These are phyloP conservation scores for Triops longicaudatus DNA, from an alignment of 1,140 invertebrate genomes.

Conservation along the genomic window DNA sequence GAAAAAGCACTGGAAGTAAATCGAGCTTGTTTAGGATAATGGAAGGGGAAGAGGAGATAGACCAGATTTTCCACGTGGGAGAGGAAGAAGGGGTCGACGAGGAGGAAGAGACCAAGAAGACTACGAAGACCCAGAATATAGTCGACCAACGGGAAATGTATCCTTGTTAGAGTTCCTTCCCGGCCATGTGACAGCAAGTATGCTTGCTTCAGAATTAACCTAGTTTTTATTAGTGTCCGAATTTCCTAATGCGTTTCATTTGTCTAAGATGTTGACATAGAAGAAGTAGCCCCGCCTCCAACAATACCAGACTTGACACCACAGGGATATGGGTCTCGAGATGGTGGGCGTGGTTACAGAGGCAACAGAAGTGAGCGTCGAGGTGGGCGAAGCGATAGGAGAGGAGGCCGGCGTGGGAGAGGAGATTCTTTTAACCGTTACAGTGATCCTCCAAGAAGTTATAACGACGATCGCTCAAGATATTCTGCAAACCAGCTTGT, in stretches of 20 bases:
- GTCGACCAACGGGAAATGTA: neutral
- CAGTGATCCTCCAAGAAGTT: neutral
- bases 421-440: neutral
- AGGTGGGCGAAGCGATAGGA: neutral
- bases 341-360: neutral
- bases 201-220: no score
- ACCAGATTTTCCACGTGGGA: neutral
- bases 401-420: neutral
- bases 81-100: constrained; percentile 8
- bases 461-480: neutral
- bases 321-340: neutral
- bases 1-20: neutral
- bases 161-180: neutral
- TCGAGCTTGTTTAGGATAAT: neutral
- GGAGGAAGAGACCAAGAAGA: constrained; percentile 13
- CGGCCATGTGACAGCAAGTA: constrained; percentile 3
- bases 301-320: neutral
- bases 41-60: neutral
- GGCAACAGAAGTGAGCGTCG: neutral
- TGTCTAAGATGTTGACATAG: neutral
- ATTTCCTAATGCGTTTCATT: neutral
- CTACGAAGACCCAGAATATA: constrained; percentile 16
- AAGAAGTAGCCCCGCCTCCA: neutral
- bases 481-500: constrained; percentile 16
- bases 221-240: neutral